These are phyloP conservation scores for Troides aeacus DNA, from an alignment of 2,888 invertebrate species.

Conservation along the genomic window DNA sequence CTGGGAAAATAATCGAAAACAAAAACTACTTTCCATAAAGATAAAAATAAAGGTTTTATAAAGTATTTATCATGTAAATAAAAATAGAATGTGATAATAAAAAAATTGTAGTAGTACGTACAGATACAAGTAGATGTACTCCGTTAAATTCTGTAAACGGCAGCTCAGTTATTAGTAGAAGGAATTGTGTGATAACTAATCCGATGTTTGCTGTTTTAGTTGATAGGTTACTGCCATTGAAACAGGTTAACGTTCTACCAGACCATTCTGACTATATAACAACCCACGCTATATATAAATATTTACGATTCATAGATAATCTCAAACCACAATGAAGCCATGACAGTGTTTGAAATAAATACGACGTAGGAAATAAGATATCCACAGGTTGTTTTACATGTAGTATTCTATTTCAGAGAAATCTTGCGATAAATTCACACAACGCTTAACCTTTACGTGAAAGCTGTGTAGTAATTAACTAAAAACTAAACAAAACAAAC, in stretches of 20 bases:
- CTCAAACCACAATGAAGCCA: not conserved
- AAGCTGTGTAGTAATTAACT: not conserved
- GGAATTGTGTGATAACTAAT: too few species aligned
- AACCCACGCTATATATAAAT: not conserved
- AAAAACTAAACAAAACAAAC: not conserved
- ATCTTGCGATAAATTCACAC: not conserved
- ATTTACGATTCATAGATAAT: not conserved
- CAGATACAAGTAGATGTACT: too few species aligned
- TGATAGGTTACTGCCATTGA: not conserved
- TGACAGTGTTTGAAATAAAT: slow-evolving; percentile 3
- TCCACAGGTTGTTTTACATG: not conserved
- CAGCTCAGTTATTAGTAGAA: too few species aligned
- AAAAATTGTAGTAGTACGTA: too few species aligned
- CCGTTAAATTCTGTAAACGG: too few species aligned
- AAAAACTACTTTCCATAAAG: too few species aligned
- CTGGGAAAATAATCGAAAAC: too few species aligned
- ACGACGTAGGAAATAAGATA: not conserved
- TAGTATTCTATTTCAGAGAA: not conserved
- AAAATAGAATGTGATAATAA: too few species aligned
- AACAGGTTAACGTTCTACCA: not conserved
- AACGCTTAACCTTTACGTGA: not conserved
- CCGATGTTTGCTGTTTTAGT: too few species aligned
- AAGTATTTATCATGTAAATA: too few species aligned
- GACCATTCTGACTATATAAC: not conserved
- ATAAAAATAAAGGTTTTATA: too few species aligned